phyloP scores from a whole-genome alignment of 1,140 invertebrate species.

The Idris sp. region DNA sequence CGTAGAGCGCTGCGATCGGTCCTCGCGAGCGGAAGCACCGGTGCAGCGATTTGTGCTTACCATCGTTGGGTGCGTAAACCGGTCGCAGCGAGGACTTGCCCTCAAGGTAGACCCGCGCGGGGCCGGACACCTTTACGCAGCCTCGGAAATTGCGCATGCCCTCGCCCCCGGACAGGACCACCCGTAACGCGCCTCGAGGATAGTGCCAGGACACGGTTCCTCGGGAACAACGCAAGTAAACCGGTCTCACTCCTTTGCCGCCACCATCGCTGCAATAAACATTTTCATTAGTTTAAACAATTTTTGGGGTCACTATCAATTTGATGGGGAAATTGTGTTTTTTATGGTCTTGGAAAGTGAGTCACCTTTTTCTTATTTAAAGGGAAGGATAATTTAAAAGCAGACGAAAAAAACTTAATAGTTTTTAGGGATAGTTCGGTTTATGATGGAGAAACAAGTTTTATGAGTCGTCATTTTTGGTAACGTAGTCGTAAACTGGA shows the following conservation, averaged over 20 bases:
- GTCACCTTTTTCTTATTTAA: no score
- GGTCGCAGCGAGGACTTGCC: slow-evolving; percentile 81
- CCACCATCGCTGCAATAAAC: slow-evolving; percentile 73
- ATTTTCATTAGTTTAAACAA: neutral
- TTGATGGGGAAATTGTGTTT: no score
- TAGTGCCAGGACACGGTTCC: slow-evolving; percentile 86
- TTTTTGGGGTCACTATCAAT: no score
- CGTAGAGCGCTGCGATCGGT: slow-evolving; percentile 85
- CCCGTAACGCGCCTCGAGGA: slow-evolving; percentile 84
- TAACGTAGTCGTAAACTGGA: slow-evolving; percentile 16
- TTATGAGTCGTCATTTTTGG: slow-evolving; percentile 30
- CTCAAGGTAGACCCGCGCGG: slow-evolving; percentile 85
- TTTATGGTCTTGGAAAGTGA: no score
- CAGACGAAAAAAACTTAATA: no score
- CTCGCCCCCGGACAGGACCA: slow-evolving; percentile 82
- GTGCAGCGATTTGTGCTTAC: slow-evolving; percentile 79
- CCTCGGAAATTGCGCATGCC: slow-evolving; percentile 83
- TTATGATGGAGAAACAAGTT: no score
- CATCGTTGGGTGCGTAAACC: slow-evolving; percentile 82
- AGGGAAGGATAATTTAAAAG: no score
- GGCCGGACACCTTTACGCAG: slow-evolving; percentile 81
- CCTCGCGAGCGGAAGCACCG: slow-evolving; percentile 82
- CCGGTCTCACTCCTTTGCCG: slow-evolving; percentile 84
- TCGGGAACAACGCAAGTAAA: slow-evolving; percentile 86
- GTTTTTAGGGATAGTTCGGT: no score